Percentiles rank a stretch among this genome's conserved stretches.
These are phyloP conservation scores for Apis laboriosa DNA, from an alignment of 1,140 invertebrate genomes.

Conservation along the genomic window DNA sequence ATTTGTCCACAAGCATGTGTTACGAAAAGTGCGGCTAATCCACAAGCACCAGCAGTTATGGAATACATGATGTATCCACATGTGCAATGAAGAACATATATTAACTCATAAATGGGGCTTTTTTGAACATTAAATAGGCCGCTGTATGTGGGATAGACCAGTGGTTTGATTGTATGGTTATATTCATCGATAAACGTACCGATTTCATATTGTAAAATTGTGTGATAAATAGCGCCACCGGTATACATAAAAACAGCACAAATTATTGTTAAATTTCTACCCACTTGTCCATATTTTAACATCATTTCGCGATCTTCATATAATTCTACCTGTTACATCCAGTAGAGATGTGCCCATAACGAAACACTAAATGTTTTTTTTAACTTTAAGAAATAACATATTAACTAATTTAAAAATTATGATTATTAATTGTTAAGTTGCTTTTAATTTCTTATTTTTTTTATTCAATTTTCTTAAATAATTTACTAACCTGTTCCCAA, in stretches of 20 bases:
- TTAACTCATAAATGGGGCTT: constrained; percentile 55
- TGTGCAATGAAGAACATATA: constrained; percentile 47
- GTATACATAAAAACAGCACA: constrained; percentile 53
- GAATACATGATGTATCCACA: constrained; percentile 46
- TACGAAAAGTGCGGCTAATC: constrained; percentile 52
- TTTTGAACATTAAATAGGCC: constrained; percentile 24
- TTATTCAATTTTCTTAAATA: too few relatives aligned
- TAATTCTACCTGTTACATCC: constrained; percentile 35
- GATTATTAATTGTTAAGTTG: neutral
- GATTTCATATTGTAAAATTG: constrained; percentile 30
- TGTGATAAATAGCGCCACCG: constrained; percentile 40
- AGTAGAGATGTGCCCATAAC: neutral
- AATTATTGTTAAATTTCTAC: constrained; percentile 51
- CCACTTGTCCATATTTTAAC: constrained; percentile 47
- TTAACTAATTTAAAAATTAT: too few relatives aligned
- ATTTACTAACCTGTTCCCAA: constrained; percentile 54
- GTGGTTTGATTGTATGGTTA: constrained; percentile 47
- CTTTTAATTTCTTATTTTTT: neutral
- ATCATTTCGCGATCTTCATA: constrained; percentile 23
- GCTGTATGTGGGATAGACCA: constrained; percentile 58
- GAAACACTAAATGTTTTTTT: neutral
- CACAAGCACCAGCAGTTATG: constrained; percentile 37
- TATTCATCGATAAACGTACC: constrained; percentile 8
- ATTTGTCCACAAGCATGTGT: constrained; percentile 59
- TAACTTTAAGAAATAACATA: too few relatives aligned